Conservation (phyloP, 2,113 vertebrate species). For the Bubo scandiacus region DNA sequence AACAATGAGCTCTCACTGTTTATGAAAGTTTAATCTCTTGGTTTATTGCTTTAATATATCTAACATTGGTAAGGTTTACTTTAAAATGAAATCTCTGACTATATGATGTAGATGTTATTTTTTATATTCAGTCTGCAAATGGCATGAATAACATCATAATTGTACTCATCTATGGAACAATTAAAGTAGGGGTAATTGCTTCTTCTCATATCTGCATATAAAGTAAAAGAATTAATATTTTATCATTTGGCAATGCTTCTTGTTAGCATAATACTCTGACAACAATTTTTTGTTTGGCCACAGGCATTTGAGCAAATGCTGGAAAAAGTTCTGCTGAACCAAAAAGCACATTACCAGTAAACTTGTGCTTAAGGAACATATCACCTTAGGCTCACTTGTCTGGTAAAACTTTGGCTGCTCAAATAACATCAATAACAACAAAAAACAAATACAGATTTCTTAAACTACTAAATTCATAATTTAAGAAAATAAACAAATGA, state of each 20-base stretch:
- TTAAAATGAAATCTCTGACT: conserved; percentile 78
- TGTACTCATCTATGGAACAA: conserved; percentile 77
- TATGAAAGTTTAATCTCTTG: conserved; percentile 85
- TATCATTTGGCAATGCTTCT: conserved; percentile 72
- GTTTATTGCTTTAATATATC: conserved; percentile 85
- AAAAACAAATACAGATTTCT: neutral
- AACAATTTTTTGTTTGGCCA: conserved; percentile 57
- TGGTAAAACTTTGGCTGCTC: neutral
- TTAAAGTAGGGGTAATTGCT: conserved; percentile 77
- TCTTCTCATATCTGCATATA: conserved; percentile 68
- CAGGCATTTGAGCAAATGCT: conserved; percentile 46
- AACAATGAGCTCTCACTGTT: conserved; percentile 86
- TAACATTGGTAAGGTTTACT: conserved; percentile 75
- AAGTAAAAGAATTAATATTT: conserved; percentile 81
- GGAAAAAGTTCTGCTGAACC: conserved; percentile 37
- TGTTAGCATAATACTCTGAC: conserved; percentile 63
- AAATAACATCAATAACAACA: neutral
- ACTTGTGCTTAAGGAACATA: neutral
- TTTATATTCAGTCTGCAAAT: conserved; percentile 64
- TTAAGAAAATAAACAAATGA: neutral
- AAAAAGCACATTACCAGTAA: neutral
- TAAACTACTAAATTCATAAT: neutral
- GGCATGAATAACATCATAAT: conserved; percentile 75
- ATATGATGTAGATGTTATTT: conserved; percentile 67
- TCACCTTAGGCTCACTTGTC: neutral